Conservation (phyloP, 2,113 vertebrate species). For the Syngnathus floridae region DNA sequence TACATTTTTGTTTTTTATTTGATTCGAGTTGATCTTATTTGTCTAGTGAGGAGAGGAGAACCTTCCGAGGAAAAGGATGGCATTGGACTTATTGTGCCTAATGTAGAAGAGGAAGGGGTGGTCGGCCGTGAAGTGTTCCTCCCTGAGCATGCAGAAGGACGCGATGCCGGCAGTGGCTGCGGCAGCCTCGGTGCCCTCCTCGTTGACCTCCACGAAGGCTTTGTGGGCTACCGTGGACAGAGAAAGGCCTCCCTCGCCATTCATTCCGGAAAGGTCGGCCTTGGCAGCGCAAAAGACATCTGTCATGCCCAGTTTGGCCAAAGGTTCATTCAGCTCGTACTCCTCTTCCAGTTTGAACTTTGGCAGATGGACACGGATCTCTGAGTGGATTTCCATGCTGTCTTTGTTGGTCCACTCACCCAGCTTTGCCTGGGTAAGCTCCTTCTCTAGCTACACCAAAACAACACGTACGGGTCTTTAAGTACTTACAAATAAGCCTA, state of each 20-base stretch:
- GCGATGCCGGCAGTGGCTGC: constrained; percentile 77
- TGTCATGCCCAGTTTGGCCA: constrained; percentile 74
- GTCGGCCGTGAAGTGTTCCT: constrained; percentile 77
- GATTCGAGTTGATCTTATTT: neutral
- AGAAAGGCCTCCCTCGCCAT: constrained; percentile 69
- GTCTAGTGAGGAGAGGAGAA: constrained; percentile 59
- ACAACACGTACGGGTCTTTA: neutral
- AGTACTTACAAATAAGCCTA: too few species aligned
- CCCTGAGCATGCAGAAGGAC: constrained; percentile 52
- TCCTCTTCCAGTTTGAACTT: constrained; percentile 84
- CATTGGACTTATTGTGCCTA: constrained; percentile 74
- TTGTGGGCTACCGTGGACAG: constrained; percentile 84
- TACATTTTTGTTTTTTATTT: constrained; percentile 8
- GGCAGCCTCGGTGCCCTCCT: constrained; percentile 88
- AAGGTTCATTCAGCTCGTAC: constrained; percentile 70
- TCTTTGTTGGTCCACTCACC: constrained; percentile 77
- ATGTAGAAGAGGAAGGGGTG: constrained; percentile 93
- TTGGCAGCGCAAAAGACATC: constrained; percentile 71
- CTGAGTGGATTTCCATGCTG: constrained; percentile 57
- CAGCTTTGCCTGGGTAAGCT: constrained; percentile 77
- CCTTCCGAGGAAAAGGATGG: constrained; percentile 80
- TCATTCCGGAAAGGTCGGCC: constrained; percentile 86
- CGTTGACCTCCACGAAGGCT: constrained; percentile 87
- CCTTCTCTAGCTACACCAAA: constrained; percentile 74
- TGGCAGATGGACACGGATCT: constrained; percentile 75